Percentiles rank a stretch among this genome's conserved stretches.
These are phyloP conservation scores for Coregonus sp. DNA, from an alignment of 2,797 vertebrate species.

Conservation along the genomic window DNA sequence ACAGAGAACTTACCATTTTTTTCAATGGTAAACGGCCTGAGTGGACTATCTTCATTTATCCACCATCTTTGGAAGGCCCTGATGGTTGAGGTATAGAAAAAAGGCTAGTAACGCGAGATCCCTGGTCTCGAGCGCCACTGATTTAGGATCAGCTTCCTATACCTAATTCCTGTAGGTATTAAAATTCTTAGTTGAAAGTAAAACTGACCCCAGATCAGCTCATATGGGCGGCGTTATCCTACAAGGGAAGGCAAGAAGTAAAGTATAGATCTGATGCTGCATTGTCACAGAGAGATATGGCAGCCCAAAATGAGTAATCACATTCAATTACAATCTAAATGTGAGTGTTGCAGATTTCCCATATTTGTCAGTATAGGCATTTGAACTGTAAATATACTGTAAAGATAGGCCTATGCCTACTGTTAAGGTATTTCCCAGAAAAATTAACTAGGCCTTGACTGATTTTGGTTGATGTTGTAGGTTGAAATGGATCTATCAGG, in stretches of 20 bases:
- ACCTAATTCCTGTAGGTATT: background rate
- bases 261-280: background rate
- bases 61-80: background rate
- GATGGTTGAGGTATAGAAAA: constrained; percentile 32
- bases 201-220: constrained; percentile 49
- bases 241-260: background rate
- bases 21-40: background rate
- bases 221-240: background rate
- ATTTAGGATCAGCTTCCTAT: constrained; percentile 55
- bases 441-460: background rate
- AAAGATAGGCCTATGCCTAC: background rate
- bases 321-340: no score
- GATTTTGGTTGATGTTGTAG: background rate
- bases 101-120: constrained; percentile 70
- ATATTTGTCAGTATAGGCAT: background rate
- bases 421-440: background rate
- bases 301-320: no score
- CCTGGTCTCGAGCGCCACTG: constrained; percentile 31
- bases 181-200: background rate
- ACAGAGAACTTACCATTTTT: no score
- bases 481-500: background rate
- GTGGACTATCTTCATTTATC: background rate
- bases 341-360: background rate
- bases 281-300: background rate
- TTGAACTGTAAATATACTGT: background rate